Evolutionary conservation across 2,113 vertebrate genomes (phyloP).

Genomic region (Calidris pygmaea): DNA sequence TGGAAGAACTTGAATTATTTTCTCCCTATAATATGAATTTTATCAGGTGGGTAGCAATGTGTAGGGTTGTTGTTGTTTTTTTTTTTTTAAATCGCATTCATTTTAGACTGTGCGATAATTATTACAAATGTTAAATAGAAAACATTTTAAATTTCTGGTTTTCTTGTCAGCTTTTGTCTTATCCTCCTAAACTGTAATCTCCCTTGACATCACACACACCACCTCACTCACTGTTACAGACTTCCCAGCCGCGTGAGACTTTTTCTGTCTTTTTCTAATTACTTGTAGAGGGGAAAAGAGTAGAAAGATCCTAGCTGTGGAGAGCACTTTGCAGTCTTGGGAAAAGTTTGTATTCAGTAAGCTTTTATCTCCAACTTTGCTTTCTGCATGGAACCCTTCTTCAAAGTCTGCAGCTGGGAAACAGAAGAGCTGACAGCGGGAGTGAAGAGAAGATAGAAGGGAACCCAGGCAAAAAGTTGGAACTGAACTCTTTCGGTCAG

Average conservation of each 20-base stretch:
- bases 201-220: neutral
- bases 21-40: neutral
- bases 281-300: neutral
- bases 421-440: neutral
- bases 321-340: neutral
- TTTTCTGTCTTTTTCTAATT: neutral
- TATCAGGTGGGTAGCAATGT: neutral
- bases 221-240: neutral
- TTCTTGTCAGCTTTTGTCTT: neutral
- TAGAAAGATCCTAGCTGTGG: neutral
- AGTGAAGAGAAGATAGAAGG: neutral
- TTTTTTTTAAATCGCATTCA: neutral
- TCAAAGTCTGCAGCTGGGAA: neutral
- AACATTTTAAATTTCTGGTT: neutral
- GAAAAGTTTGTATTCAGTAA: neutral
- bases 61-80: neutral
- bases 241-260: neutral
- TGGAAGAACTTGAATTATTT: conserved; percentile 23
- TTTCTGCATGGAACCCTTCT: neutral
- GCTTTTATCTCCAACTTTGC: neutral
- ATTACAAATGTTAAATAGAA: conserved; percentile 20
- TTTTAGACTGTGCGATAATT: conserved; percentile 16
- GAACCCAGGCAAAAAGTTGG: neutral
- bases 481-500: neutral
- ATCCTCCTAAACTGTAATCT: neutral